Evolutionary conservation across 2,113 vertebrate genomes (phyloP), one percentile per base, ranked within the genome.

Genomic region (Tachysurus vachellii): DNA sequence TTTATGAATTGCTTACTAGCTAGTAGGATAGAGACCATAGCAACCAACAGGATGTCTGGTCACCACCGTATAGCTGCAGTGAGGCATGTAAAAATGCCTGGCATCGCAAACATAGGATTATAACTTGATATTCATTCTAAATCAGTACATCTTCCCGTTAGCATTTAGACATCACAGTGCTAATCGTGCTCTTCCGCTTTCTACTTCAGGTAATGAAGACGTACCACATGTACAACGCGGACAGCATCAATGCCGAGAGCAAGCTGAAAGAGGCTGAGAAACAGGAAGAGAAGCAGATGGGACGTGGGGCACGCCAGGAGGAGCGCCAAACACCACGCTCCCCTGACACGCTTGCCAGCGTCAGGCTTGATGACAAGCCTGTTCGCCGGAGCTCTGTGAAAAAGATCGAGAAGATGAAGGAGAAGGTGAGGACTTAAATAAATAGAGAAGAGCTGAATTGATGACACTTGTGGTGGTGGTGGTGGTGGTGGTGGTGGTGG

Each of bases 361-460:
- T 98, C 88, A 97, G 96, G 89, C 94, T 95, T 0, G 98, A 99
- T 21, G 98, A 99, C 85, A 99, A 99, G 0, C 97, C 98, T 0
- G 96, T 98, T 53, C 94, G 98, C 0, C 96, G 98, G 53, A 99
- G 97, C 94, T 99, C 98, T 0, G 98, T 99, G 62, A 98, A 99
- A 57, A 99, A 99, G 92, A 99, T 99, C 0, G 98, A 99, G 93
- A 99, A 99, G 90, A 99, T 99, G 98, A 99, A 99, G 92, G 98
- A 99, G 93, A 99, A 99, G 97, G 98, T 99, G 88, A 91, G 93
- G 4, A 31, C 28, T 36, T 2, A 71, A 44, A 50, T 50, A 9
- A 9, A 50, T 50, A 9, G 42, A 54, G 71, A n/a, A 50, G 57
- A n/a, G 13, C 10, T 31, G 53, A 28, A 53, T 36, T 36, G 36